Evolutionary conservation across 2,888 invertebrate genomes (phyloP).

Genomic region (Cynaeus angustus): DNA sequence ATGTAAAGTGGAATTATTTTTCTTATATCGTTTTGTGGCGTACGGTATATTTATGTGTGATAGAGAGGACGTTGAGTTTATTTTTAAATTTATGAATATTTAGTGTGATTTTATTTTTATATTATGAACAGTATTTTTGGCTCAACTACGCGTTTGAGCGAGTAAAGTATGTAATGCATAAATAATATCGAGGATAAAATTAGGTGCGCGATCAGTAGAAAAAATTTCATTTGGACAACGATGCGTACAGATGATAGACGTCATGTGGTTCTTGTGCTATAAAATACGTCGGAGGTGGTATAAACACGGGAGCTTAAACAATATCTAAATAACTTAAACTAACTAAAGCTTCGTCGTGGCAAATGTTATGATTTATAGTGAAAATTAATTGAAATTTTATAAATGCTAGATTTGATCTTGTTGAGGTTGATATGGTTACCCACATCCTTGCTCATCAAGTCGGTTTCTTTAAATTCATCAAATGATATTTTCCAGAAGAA

Average conservation of each 20-base stretch:
- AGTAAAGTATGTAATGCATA: slow-evolving; percentile 44
- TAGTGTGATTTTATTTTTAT: slow-evolving; percentile 43
- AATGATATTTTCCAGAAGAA: no score
- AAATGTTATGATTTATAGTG: neutral
- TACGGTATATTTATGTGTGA: slow-evolving; percentile 14
- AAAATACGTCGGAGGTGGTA: no score
- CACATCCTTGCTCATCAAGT: slow-evolving; percentile 6
- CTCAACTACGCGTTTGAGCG: slow-evolving; percentile 21
- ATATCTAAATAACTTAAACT: no score
- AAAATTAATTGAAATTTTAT: neutral
- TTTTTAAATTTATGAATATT: slow-evolving; percentile 43
- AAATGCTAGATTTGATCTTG: neutral
- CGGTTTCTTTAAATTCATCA: no score
- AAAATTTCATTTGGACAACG: slow-evolving; percentile 18
- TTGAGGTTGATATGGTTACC: slow-evolving; percentile 13
- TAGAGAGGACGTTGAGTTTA: slow-evolving; percentile 30
- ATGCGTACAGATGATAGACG: neutral
- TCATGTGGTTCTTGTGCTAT: no score
- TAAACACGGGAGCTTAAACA: no score
- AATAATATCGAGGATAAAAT: slow-evolving; percentile 36
- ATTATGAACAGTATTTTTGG: slow-evolving; percentile 37
- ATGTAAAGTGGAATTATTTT: slow-evolving; percentile 24
- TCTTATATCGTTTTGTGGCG: slow-evolving; percentile 8
- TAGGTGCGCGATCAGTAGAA: slow-evolving; percentile 26
- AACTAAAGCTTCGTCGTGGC: no score